A percentile compares a stretch with the other conserved stretches of the same genome.
Evolutionary conservation across 1,140 invertebrate species (phyloP).

Genomic region (Heliconius eleuchia): DNA sequence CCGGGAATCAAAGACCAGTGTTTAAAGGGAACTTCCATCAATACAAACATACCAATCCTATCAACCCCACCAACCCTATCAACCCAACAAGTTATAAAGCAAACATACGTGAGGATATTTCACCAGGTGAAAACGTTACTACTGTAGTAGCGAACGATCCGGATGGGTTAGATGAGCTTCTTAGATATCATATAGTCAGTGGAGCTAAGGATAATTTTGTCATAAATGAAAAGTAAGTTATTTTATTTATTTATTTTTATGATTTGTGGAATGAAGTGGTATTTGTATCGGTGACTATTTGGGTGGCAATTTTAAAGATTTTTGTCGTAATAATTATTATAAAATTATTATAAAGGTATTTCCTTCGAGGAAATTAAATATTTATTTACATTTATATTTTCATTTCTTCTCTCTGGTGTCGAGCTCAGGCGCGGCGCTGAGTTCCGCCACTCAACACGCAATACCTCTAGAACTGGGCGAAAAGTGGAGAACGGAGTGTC

Average conservation of each 20-base stretch:
- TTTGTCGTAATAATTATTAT: too few species aligned
- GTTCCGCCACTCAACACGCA: too few species aligned
- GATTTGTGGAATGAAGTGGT: too few species aligned
- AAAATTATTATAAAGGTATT: too few species aligned
- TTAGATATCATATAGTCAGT: conserved; percentile 87
- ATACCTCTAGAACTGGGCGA: too few species aligned
- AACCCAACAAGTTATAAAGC: conserved; percentile 86
- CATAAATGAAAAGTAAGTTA: conserved; percentile 85
- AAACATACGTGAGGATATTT: conserved; percentile 86
- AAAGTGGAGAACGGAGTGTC: too few species aligned
- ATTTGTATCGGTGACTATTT: too few species aligned
- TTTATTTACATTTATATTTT: too few species aligned
- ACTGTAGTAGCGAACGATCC: conserved; percentile 88
- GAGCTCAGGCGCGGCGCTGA: too few species aligned
- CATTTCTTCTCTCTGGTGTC: too few species aligned
- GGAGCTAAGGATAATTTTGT: conserved; percentile 91
- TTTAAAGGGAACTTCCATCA: conserved; percentile 87
- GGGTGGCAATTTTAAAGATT: too few species aligned
- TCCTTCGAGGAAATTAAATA: too few species aligned
- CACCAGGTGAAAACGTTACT: conserved; percentile 86
- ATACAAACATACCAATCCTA: conserved; percentile 63
- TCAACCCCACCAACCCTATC: conserved; percentile 25
- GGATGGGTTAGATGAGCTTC: conserved; percentile 86
- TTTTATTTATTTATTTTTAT: neutral
- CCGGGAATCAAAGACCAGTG: conserved; percentile 88